phyloP scores from a whole-genome alignment of 2,113 vertebrate species.

The Henicopernis longicauda region DNA sequence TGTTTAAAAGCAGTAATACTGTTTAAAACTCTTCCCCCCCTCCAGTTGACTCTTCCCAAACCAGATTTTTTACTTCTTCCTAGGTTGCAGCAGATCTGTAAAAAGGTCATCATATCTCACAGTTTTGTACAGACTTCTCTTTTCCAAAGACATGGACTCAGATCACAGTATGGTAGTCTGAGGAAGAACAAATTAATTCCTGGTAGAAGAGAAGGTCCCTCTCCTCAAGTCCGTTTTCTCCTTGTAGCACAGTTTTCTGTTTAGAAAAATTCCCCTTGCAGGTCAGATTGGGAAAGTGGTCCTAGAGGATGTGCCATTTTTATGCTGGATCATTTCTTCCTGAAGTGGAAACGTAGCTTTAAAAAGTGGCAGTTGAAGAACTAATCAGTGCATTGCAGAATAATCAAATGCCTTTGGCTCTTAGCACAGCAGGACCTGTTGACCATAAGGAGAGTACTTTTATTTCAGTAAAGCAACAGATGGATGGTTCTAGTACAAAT shows the following conservation, averaged over 20 bases:
- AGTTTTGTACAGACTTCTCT: not conserved
- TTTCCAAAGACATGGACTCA: not conserved
- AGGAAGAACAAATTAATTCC: not conserved
- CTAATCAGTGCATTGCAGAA: not conserved
- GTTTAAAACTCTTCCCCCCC: not conserved
- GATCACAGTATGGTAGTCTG: not conserved
- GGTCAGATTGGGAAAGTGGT: not conserved
- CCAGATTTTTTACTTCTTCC: not conserved
- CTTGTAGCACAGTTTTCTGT: not conserved
- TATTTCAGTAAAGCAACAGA: not conserved
- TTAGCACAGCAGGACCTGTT: not conserved
- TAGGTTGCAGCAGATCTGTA: not conserved
- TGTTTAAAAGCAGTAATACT: not conserved
- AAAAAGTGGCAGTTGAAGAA: not conserved
- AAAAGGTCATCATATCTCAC: not conserved
- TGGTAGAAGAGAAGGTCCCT: not conserved
- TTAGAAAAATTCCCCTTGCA: not conserved
- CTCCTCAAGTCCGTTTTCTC: not conserved
- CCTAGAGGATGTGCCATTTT: not conserved
- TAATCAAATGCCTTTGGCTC: not conserved
- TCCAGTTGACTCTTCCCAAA: not conserved
- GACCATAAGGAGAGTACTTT: not conserved
- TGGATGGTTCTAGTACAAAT: not conserved
- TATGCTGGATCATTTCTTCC: not conserved
- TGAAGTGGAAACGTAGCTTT: not conserved